phyloP scores from a whole-genome alignment of 1,140 invertebrate genomes.

The Sminthurinus signatus region DNA sequence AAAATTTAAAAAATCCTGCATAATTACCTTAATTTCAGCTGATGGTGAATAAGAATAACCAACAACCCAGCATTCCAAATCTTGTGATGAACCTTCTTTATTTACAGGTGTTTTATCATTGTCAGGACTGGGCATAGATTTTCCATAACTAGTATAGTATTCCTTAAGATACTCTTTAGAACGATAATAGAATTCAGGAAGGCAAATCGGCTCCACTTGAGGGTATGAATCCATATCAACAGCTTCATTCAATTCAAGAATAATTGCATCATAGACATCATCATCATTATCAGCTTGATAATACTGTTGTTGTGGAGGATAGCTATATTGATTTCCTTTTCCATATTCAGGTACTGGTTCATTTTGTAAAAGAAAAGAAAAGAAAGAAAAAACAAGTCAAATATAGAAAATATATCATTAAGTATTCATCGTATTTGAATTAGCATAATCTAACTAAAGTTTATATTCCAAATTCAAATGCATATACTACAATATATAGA shows the following conservation, averaged over 20 bases:
- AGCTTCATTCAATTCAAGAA: conserved; percentile 32
- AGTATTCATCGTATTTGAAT: no score
- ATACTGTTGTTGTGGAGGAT: conserved; percentile 1
- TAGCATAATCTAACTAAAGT: no score
- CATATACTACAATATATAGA: no score
- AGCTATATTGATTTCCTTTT: conserved; percentile 2
- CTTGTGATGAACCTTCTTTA: conserved; percentile 24
- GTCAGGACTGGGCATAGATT: neutral
- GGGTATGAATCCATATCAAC: conserved; percentile 38
- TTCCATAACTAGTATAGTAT: conserved; percentile 21
- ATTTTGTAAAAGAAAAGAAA: no score
- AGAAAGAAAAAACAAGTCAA: no score
- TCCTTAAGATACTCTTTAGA: conserved; percentile 30
- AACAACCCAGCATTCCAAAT: conserved; percentile 31
- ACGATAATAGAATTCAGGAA: conserved; percentile 35
- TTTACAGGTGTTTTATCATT: conserved; percentile 12
- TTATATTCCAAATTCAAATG: no score
- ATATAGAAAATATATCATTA: no score
- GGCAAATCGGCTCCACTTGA: conserved; percentile 29
- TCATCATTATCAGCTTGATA: conserved; percentile 2
- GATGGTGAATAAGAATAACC: conserved; percentile 33
- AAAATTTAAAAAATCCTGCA: neutral
- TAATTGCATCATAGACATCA: conserved; percentile 27
- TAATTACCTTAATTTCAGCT: conserved; percentile 31
- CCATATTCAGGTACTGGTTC: neutral